Percentiles rank a stretch among this genome's conserved stretches.
phyloP scores from a whole-genome alignment of 2,888 invertebrate species.

The Melanargia galathea region DNA sequence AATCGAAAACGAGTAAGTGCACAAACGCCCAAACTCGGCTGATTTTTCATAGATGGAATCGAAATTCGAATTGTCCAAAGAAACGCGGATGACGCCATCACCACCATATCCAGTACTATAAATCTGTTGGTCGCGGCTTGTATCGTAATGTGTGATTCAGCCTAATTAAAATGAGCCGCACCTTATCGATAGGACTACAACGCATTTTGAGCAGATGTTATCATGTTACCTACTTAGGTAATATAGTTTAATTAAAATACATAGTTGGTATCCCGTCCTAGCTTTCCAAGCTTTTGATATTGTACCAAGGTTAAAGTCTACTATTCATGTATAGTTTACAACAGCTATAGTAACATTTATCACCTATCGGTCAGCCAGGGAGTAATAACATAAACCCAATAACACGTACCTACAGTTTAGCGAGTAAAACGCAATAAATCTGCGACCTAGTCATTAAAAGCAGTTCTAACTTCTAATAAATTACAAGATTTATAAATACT shows the following conservation, averaged over 20 bases:
- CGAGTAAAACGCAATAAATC: slow-evolving; percentile 14
- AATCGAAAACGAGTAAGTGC: no score
- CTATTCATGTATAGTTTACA: slow-evolving; percentile 10
- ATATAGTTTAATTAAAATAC: not conserved
- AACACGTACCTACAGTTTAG: slow-evolving; percentile 9
- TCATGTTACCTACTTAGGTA: not conserved
- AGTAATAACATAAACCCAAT: slow-evolving; percentile 4
- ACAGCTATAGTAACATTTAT: slow-evolving; percentile 5
- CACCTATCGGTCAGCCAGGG: slow-evolving; percentile 11
- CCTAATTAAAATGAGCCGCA: not conserved
- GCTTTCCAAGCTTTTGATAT: not conserved
- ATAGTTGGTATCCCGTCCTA: not conserved
- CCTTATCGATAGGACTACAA: not conserved
- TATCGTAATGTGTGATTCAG: no score
- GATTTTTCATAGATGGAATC: no score
- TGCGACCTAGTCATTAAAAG: slow-evolving; percentile 10
- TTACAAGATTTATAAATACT: not conserved
- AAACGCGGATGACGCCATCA: no score
- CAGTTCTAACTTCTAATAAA: slow-evolving; percentile 11
- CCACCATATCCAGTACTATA: no score
- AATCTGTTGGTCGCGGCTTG: no score
- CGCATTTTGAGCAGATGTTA: not conserved
- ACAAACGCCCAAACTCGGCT: no score
- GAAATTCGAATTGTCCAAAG: no score
- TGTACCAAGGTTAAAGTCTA: not conserved